A percentile compares a stretch with the other conserved stretches of the same genome.
These are phyloP conservation scores for Drosophila bifasciata DNA, from an alignment of 1,140 invertebrate genomes.

Conservation along the genomic window DNA sequence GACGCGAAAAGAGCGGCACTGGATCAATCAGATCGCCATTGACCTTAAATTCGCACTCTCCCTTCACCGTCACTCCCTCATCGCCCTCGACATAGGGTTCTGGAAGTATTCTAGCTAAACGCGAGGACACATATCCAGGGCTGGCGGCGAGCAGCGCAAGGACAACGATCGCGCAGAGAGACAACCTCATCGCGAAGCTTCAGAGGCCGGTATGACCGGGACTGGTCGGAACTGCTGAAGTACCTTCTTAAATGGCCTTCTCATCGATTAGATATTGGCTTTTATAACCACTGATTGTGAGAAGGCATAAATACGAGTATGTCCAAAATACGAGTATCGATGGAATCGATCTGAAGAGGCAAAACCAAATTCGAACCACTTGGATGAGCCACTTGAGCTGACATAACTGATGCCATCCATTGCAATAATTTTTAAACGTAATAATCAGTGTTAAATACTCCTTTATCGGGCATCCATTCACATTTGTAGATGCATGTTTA, in stretches of 20 bases:
- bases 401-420: constrained; percentile 20
- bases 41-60: constrained; percentile 72
- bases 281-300: constrained; percentile 23
- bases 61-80: constrained; percentile 53
- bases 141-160: constrained; percentile 50
- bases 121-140: constrained; percentile 5
- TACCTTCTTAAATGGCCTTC: constrained; percentile 44
- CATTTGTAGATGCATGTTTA: too few relatives aligned
- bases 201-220: constrained; percentile 30
- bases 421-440: constrained; percentile 18
- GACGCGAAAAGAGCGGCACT: constrained; percentile 61
- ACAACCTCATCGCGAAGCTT: constrained; percentile 49
- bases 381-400: constrained; percentile 20
- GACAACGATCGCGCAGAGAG: constrained; percentile 37
- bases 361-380: constrained; percentile 14
- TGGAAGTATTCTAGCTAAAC: constrained; percentile 50
- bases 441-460: constrained; percentile 6
- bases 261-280: constrained; percentile 19
- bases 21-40: constrained; percentile 77
- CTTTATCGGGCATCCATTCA: background rate
- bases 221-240: background rate
- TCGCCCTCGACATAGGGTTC: constrained; percentile 46
- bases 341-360: background rate
- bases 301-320: background rate
- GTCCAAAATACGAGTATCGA: constrained; percentile 24